A percentile compares a stretch with the other conserved stretches of the same genome.
phyloP scores from a whole-genome alignment of 1,140 invertebrate species.

The Periplaneta americana region DNA sequence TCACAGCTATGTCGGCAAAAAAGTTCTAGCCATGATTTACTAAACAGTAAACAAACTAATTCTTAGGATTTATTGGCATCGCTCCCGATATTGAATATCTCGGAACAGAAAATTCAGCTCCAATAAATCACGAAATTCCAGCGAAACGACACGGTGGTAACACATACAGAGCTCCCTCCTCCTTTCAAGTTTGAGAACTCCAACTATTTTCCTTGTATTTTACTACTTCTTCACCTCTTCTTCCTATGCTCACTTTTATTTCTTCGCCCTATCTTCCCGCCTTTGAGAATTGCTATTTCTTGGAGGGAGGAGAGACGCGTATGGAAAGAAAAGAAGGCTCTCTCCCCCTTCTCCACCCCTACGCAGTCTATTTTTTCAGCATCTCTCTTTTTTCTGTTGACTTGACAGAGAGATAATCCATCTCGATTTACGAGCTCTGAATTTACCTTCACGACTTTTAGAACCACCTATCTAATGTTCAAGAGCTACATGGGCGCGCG shows the following conservation, averaged over 20 bases:
- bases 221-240: not conserved
- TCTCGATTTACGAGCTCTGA: conserved; percentile 18
- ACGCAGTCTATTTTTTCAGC: not conserved
- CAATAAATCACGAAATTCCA: too few species aligned
- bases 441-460: conserved; percentile 2
- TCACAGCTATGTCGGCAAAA: too few species aligned
- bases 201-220: not conserved
- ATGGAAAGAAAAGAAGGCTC: conserved; percentile 7
- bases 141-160: too few species aligned
- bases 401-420: conserved; percentile 18
- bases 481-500: not conserved
- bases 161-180: too few species aligned
- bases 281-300: conserved; percentile 3
- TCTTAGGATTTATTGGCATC: too few species aligned
- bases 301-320: not conserved
- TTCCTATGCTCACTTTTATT: not conserved
- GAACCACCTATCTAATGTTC: conserved; percentile 8
- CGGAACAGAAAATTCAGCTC: too few species aligned
- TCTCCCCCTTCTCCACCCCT: not conserved
- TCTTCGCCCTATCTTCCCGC: not conserved
- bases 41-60: too few species aligned
- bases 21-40: too few species aligned
- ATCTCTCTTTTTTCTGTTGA: not conserved
- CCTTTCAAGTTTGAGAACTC: too few species aligned
- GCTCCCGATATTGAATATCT: too few species aligned